Evolutionary conservation across 2,888 invertebrate species (phyloP), one percentile per base, ranked within the genome.

Genomic region (Platycnemis pennipes): DNA sequence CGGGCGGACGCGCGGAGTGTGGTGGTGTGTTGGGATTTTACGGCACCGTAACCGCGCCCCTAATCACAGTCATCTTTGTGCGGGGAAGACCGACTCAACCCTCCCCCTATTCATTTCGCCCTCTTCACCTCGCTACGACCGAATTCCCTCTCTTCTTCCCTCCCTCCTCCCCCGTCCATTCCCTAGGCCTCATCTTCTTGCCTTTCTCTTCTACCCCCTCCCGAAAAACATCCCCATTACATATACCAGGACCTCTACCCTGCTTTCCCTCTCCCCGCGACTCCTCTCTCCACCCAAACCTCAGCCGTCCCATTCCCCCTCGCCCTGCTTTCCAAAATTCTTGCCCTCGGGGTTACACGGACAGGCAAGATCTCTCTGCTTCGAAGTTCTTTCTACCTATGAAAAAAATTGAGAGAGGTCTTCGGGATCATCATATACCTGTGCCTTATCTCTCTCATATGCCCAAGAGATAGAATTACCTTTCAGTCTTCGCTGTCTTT

Each of bases 11-110:
- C n/a, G 49, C 77, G 22, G 45, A 45, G 89, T 22, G 91, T 44
- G 44, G 26, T 42, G 63, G 37, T 31, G 89, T 19, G 19, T 31
- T 19, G 63, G 56, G 56, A 4, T 89, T 89, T 56, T 89, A 89
- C 63, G 69, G 63, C 91, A 91, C 91, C 91, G 42, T 91, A 44
- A 63, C 63, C 63, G 63, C 44, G 56, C 63, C 63, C n/a, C 69
- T 91, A 91, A 91, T 91, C 91, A 91, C 45, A 91, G 91, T 91
- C 91, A 91, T 91, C 91, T 91, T 69, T 37, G 44, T 13, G 8
- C 49, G 89, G 37, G 56, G 91, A 63, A 91, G 56, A 44, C 89
- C 42, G 37, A 26, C 53, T 44, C 49, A 91, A 63, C 44, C 56
- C 63, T 63, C 69, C 42, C 56, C 63, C 91, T 91, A 63, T 91